Evolutionary conservation across 2,888 invertebrate species (phyloP), one percentile per base, ranked within the genome.

Genomic region (Smittia aterrima): DNA sequence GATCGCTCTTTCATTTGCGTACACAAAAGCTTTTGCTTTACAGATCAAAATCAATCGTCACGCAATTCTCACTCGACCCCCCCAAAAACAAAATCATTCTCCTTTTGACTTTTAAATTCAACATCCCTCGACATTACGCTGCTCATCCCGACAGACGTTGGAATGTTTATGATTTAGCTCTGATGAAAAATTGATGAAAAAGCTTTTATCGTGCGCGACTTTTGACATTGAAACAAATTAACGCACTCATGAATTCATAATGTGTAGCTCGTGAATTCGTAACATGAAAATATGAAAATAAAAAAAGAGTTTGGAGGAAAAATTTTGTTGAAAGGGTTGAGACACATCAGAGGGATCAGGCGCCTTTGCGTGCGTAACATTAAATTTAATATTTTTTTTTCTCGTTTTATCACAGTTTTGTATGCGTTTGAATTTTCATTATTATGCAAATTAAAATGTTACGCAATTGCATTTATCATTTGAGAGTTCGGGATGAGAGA

Each of bases 331-430:
- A 58, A 58, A 20, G 18, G 58, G 7, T 18, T 58, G 20, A 58
- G 11, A 47, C n/a, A 58, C 18, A 58, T 58, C 47, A 11, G 47
- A n/a, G 47, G 47, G 3, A 6, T 6, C 2, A 6, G 47, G n/a
- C 16, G 47, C 16, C 32, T 62, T 62, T 22, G 20, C 58, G 13
- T 24, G 18, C n/a, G 32, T 25, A 66, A 66, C 66, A 66, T 66
- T 27, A 66, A 66, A 24, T 32, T 62, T 24, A 62, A 22, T 62
- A 54, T 54, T 62, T 62, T 25, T 62, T 27, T 66, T 27, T 66
- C n/a, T 32, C n/a, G n/a, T 22, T 66, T 66, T 66, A 66, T 66
- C 66, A 66, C 66, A 66, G 66, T 66, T 66, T 66, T 66, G 64
- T 64, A 27, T 64, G 64, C 27, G 27, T 27, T 25, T 64, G 64